A percentile compares a stretch with the other conserved stretches of the same genome.
Evolutionary conservation across 1,140 invertebrate genomes (phyloP).

Genomic region (Drosophila auraria): DNA sequence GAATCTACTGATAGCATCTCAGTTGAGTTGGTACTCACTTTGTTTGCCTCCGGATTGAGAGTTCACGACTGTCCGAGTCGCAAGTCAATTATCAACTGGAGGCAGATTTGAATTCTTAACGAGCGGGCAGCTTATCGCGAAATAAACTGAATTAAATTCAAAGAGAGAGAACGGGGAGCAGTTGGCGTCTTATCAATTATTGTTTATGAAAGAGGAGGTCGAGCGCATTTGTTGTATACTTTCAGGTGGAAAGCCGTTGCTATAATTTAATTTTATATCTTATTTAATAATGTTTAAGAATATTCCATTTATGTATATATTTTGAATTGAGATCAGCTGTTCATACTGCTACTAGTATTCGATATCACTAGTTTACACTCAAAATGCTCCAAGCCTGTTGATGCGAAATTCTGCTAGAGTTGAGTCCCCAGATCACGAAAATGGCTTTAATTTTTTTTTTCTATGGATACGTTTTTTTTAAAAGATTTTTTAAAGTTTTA

Average conservation of each 20-base stretch:
- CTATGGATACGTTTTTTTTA: too few species aligned
- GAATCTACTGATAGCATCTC: conserved; percentile 49
- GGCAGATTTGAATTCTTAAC: conserved; percentile 28
- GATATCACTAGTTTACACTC: too few species aligned
- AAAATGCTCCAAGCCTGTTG: too few species aligned
- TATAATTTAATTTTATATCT: not conserved
- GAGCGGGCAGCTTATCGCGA: conserved; percentile 35
- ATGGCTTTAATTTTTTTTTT: too few species aligned
- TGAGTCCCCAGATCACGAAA: too few species aligned
- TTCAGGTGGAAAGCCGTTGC: conserved; percentile 6
- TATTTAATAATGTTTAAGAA: too few species aligned
- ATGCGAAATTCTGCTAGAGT: too few species aligned
- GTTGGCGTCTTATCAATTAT: conserved; percentile 30
- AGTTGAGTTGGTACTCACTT: conserved; percentile 26
- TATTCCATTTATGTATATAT: too few species aligned
- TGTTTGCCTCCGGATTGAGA: conserved; percentile 10
- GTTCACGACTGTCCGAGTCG: conserved; percentile 32
- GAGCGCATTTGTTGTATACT: conserved; percentile 31
- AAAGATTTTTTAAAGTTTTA: too few species aligned
- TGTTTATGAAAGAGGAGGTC: conserved; percentile 4
- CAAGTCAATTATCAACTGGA: conserved; percentile 62
- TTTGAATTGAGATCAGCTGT: too few species aligned
- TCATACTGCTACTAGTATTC: too few species aligned
- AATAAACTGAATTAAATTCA: conserved; percentile 40
- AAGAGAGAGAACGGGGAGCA: conserved; percentile 8